Evolutionary conservation across 2,113 vertebrate genomes (phyloP).

Genomic region (Boulengeromyrus knoepffleri): DNA sequence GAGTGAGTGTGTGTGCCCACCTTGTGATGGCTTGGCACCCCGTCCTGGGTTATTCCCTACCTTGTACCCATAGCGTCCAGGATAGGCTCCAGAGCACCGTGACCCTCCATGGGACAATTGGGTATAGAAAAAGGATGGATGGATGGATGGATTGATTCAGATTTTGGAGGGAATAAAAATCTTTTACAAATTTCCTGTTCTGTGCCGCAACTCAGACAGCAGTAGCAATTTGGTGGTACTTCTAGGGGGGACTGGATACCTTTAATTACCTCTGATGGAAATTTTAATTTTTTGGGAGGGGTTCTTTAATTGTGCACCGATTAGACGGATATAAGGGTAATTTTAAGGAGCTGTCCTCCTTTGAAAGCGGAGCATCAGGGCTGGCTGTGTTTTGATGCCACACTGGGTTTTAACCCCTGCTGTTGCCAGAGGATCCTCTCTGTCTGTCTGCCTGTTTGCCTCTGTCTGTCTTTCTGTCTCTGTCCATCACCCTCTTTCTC

Average conservation of each 20-base stretch:
- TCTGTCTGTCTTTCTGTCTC: background rate
- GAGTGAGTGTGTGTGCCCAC: background rate
- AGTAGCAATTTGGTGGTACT: background rate
- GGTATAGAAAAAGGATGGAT: background rate
- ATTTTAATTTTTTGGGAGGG: background rate
- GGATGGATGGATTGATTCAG: background rate
- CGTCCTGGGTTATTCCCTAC: background rate
- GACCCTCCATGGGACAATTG: background rate
- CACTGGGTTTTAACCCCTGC: background rate
- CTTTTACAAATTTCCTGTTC: background rate
- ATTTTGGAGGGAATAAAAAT: background rate
- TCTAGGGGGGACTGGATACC: background rate
- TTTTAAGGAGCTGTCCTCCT: background rate
- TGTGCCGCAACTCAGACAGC: background rate
- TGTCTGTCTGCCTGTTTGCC: background rate
- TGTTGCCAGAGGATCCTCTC: background rate
- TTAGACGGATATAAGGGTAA: background rate
- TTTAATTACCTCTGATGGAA: background rate
- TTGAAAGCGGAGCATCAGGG: background rate
- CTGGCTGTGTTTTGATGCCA: background rate
- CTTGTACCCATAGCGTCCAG: background rate
- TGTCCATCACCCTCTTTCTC: background rate
- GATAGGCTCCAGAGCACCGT: background rate
- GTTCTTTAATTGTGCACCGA: background rate
- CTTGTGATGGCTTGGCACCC: background rate